phyloP scores from a whole-genome alignment of 1,140 invertebrate genomes.

The Mamestra configurata region DNA sequence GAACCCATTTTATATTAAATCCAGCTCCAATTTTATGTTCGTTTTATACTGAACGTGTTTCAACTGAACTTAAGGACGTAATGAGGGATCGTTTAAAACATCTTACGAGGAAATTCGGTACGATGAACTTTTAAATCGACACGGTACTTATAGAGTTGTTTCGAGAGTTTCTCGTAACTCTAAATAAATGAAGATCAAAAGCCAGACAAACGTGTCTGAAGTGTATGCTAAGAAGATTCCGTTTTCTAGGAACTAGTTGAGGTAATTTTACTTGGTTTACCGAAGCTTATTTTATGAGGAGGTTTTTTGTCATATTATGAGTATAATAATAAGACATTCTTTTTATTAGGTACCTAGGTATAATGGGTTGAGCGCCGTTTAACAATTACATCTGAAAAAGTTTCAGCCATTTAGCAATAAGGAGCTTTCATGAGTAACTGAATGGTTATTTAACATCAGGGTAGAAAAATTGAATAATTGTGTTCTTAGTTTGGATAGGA shows the following conservation, averaged over 20 bases:
- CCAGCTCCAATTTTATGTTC: too few relatives aligned
- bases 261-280: neutral
- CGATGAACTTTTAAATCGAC: slow-evolving; percentile 34
- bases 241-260: neutral
- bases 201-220: neutral
- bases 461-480: too few relatives aligned
- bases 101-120: slow-evolving; percentile 5
- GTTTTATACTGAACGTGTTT: neutral
- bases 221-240: neutral
- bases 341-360: too few relatives aligned
- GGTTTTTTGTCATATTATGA: too few relatives aligned
- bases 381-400: too few relatives aligned
- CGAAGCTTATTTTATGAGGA: too few relatives aligned
- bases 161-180: neutral
- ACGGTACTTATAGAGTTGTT: slow-evolving; percentile 9
- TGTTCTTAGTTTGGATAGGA: too few relatives aligned
- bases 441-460: too few relatives aligned
- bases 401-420: too few relatives aligned
- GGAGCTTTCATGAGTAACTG: too few relatives aligned
- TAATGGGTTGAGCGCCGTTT: too few relatives aligned
- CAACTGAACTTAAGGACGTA: neutral
- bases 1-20: neutral
- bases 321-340: too few relatives aligned
- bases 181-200: slow-evolving; percentile 18
- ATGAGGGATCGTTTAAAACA: slow-evolving; percentile 1